These are phyloP conservation scores for Ciconia stormi DNA, from an alignment of 2,113 vertebrate genomes.

Conservation along the genomic window DNA sequence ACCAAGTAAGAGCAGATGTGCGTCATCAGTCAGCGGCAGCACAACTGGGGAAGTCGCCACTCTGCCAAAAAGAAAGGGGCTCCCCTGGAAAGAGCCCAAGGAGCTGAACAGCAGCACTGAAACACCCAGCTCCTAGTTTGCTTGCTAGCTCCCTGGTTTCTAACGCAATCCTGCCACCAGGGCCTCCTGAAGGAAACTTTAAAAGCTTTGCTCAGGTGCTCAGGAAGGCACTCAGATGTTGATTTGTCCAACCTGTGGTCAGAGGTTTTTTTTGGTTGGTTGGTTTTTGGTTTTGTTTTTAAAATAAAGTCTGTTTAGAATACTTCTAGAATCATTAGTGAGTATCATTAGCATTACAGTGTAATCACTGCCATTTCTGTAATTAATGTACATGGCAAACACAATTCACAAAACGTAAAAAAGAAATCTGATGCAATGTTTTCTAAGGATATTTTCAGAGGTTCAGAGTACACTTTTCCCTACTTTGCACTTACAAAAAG, in stretches of 20 bases:
- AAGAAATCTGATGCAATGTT: background rate
- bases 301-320: background rate
- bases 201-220: background rate
- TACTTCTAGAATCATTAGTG: background rate
- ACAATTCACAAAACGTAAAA: constrained; percentile 22
- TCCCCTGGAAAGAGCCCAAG: background rate
- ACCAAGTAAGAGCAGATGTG: background rate
- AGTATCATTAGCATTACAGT: constrained; percentile 35
- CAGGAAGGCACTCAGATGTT: rapidly evolving
- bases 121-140: too few species aligned
- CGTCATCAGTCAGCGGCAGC: background rate
- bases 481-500: constrained; percentile 11
- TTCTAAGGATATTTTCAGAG: constrained; percentile 30
- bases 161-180: background rate
- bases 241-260: too few species aligned
- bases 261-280: background rate
- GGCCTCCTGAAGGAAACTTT: background rate
- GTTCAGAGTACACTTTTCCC: background rate
- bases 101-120: too few species aligned
- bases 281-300: background rate
- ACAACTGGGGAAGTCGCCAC: background rate
- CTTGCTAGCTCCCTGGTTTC: background rate
- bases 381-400: background rate
- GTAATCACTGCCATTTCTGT: background rate
- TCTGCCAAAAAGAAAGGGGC: background rate